phyloP scores from a whole-genome alignment of 2,797 vertebrate genomes.

The Siniperca undulata region DNA sequence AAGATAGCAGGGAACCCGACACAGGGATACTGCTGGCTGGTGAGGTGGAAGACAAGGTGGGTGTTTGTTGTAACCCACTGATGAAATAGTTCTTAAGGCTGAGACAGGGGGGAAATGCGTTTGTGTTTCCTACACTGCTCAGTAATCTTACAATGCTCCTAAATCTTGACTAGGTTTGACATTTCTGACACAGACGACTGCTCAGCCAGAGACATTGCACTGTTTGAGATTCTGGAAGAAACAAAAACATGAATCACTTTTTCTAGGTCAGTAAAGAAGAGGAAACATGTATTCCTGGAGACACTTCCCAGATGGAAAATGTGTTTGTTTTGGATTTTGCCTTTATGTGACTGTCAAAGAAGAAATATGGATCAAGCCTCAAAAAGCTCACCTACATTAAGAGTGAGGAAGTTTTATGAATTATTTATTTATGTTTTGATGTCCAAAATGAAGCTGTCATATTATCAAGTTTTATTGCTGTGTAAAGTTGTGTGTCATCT shows the following conservation, averaged over 20 bases:
- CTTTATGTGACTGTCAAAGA: conserved; percentile 16
- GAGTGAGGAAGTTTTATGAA: background rate
- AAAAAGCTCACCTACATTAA: conserved; percentile 9
- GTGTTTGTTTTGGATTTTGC: conserved; percentile 46
- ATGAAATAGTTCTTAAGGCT: conserved; percentile 24
- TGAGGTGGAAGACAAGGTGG: conserved; percentile 16
- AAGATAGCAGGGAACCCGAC: background rate
- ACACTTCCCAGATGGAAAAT: conserved; percentile 50
- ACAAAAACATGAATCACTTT: conserved; percentile 48
- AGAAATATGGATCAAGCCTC: conserved; percentile 21
- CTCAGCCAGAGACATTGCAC: conserved; percentile 23
- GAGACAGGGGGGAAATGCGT: conserved; percentile 13
- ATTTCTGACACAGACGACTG: conserved; percentile 48
- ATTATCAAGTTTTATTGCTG: background rate
- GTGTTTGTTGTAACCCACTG: conserved; percentile 19
- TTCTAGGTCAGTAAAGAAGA: conserved; percentile 42
- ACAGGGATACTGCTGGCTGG: background rate
- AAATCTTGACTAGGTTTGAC: conserved; percentile 42
- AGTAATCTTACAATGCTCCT: conserved; percentile 25
- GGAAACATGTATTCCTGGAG: conserved; percentile 50
- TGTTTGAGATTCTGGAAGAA: conserved; percentile 26
- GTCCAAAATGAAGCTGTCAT: background rate
- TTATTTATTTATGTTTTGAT: background rate
- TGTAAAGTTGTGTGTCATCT: conserved; percentile 24
- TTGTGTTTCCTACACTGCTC: conserved; percentile 30